Percentiles rank a stretch among this genome's conserved stretches.
Conservation (phyloP, 2,113 vertebrate genomes). For the Alligator sinensis region DNA sequence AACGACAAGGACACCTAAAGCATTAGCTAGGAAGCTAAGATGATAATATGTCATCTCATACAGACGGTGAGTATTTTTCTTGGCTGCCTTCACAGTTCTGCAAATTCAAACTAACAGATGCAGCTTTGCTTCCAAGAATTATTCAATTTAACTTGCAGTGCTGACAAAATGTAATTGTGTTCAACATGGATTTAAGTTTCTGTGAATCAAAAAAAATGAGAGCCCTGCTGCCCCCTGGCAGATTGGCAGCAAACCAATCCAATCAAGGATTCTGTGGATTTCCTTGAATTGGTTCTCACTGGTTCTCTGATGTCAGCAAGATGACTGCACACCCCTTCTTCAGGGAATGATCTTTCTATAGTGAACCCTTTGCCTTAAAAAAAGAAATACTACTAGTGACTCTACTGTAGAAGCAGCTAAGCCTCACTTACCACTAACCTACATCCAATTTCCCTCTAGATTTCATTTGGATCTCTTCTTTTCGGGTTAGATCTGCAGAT, state of each 20-base stretch:
- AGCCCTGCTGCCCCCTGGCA: not conserved
- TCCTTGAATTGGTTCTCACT: not conserved
- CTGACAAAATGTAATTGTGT: not conserved
- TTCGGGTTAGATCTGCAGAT: conserved; percentile 1
- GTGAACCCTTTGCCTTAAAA: not conserved
- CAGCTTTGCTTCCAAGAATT: not conserved
- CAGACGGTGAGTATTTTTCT: not conserved
- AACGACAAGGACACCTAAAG: not conserved
- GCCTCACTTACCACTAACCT: not conserved
- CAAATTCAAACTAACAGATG: not conserved
- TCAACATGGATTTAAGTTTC: not conserved
- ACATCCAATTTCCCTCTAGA: not conserved
- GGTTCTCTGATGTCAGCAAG: not conserved
- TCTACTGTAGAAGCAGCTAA: not conserved
- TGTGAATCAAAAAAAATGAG: not conserved
- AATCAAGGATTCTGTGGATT: not conserved
- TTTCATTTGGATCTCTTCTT: not conserved
- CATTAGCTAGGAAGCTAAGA: not conserved
- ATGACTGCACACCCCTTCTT: not conserved
- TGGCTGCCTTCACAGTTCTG: not conserved
- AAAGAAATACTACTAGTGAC: not conserved
- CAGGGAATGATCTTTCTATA: not conserved
- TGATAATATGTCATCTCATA: not conserved
- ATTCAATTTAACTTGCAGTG: not conserved
- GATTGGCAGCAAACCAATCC: not conserved